phyloP scores from a whole-genome alignment of 2,797 vertebrate species.

The Neosilurus mollespiculum region DNA sequence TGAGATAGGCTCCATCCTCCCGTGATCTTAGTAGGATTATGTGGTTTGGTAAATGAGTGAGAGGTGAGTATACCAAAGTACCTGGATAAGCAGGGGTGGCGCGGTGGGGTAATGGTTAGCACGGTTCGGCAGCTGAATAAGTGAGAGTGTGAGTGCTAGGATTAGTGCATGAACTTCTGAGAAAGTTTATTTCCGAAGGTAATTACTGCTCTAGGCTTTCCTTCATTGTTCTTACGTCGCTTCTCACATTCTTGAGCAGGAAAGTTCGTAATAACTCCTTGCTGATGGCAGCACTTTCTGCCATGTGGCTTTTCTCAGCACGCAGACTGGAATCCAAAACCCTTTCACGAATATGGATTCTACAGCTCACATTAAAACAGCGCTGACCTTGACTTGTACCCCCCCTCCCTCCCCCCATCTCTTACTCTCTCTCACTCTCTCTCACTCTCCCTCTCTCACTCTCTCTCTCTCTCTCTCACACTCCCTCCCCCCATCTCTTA shows the following conservation, averaged over 20 bases:
- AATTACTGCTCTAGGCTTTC: background rate
- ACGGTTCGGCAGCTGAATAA: too few relatives aligned
- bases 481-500: too few relatives aligned
- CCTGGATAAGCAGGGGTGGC: too few relatives aligned
- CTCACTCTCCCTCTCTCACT: background rate
- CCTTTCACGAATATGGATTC: slow-evolving; percentile 39
- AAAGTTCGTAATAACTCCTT: background rate
- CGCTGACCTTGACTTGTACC: slow-evolving; percentile 28
- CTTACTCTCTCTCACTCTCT: background rate
- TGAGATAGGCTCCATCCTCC: too few relatives aligned
- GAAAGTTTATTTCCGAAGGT: background rate
- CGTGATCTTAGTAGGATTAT: too few relatives aligned
- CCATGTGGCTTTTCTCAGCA: background rate
- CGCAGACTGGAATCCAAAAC: slow-evolving; percentile 4
- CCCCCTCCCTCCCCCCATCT: background rate
- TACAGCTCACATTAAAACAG: slow-evolving; percentile 38
- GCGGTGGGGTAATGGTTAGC: too few relatives aligned
- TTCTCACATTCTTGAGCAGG: slow-evolving; percentile 15
- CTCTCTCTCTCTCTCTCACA: accelerated
- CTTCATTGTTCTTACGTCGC: background rate
- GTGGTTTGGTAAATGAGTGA: too few relatives aligned
- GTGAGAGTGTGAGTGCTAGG: too few relatives aligned
- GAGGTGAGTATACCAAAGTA: too few relatives aligned
- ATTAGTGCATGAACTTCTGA: background rate
- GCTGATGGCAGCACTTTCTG: slow-evolving; percentile 28